Evolutionary conservation across 2,888 invertebrate genomes (phyloP).

Genomic region (Clanis bilineata): DNA sequence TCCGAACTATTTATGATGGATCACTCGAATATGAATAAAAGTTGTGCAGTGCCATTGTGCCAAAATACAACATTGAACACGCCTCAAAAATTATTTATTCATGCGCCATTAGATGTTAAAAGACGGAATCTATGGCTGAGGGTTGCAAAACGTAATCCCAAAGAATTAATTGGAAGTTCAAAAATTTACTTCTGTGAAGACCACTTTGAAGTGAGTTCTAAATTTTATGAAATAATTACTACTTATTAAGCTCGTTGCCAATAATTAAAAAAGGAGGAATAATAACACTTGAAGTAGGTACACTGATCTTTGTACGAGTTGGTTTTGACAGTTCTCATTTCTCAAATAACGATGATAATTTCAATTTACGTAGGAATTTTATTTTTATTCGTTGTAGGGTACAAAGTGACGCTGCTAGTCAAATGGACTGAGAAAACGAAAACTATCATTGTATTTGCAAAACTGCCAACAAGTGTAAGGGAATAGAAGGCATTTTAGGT

Average conservation of each 20-base stretch:
- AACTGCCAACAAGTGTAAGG: too few relatives aligned
- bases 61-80: not conserved
- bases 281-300: too few relatives aligned
- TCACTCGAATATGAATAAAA: not conserved
- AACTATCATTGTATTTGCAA: too few relatives aligned
- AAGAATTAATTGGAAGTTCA: not conserved
- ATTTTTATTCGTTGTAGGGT: too few relatives aligned
- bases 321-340: too few relatives aligned
- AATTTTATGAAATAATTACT: not conserved
- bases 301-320: not conserved
- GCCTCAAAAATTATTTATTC: slow-evolving; percentile 4
- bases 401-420: too few relatives aligned
- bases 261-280: too few relatives aligned
- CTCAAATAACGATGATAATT: too few relatives aligned
- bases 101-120: not conserved
- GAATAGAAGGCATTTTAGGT: not conserved
- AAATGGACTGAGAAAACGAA: too few relatives aligned
- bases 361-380: too few relatives aligned
- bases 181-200: slow-evolving; percentile 13
- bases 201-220: slow-evolving; percentile 10
- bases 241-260: not conserved
- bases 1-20: not conserved
- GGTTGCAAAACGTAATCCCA: not conserved
- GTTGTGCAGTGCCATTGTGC: not conserved
- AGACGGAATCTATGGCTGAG: slow-evolving; percentile 7